phyloP scores from a whole-genome alignment of 92 coral and sea anemone species.

The Zoanthus solanderi region DNA sequence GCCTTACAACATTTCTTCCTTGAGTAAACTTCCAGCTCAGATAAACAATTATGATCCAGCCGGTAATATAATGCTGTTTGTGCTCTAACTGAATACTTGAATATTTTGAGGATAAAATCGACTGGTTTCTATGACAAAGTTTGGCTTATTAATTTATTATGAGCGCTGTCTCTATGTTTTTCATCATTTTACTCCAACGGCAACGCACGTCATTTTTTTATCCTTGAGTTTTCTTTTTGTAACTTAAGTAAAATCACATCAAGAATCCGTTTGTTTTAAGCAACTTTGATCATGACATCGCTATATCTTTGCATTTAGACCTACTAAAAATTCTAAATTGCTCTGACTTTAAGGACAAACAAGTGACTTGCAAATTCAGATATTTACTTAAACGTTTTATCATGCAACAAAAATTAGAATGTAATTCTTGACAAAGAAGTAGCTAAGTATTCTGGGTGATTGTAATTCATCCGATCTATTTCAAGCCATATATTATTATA shows the following conservation, averaged over 20 bases:
- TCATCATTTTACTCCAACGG: neutral
- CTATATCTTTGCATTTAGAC: neutral
- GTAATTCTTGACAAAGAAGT: no score
- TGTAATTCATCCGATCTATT: neutral
- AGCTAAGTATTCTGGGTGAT: neutral
- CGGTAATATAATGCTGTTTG: neutral
- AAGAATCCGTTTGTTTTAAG: neutral
- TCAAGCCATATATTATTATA: neutral
- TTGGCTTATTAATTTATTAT: slow-evolving; percentile 41
- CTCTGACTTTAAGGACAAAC: neutral
- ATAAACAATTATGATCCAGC: neutral
- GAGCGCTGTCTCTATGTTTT: slow-evolving; percentile 20
- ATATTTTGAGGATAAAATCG: slow-evolving; percentile 19
- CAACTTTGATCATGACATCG: neutral
- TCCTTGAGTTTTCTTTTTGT: neutral
- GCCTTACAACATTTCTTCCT: neutral
- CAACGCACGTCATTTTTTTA: neutral
- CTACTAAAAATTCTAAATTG: neutral
- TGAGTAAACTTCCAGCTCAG: neutral
- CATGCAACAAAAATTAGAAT: neutral
- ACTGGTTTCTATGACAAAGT: slow-evolving; percentile 43
- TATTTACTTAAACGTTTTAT: no score
- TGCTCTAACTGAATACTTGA: neutral
- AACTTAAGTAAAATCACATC: neutral
- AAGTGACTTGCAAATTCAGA: no score